Evolutionary conservation across 2,113 vertebrate species (phyloP).

Genomic region (Genyomyrus donnyi): DNA sequence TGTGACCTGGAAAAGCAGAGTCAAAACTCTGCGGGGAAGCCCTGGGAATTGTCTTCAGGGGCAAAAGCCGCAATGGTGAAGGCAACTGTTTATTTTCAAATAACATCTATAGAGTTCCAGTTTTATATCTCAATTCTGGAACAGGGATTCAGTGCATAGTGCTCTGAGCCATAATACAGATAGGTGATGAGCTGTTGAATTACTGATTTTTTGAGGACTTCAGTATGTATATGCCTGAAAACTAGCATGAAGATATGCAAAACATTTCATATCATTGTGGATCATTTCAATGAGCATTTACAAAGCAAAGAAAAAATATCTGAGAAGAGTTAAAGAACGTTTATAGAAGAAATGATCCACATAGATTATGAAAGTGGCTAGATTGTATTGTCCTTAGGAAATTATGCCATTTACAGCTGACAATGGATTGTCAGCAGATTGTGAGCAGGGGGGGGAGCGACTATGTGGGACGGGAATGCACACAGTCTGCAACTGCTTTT

Average conservation of each 20-base stretch:
- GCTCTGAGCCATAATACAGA: slow-evolving; percentile 21
- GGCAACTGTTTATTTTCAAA: background rate
- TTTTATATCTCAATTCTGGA: background rate
- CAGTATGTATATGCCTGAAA: background rate
- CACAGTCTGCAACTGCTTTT: background rate
- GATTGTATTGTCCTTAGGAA: background rate
- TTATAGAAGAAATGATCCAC: background rate
- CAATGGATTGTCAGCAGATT: background rate
- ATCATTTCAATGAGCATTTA: background rate
- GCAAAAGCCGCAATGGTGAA: background rate
- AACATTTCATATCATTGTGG: background rate
- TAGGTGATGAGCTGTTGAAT: slow-evolving; percentile 28
- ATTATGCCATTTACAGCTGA: background rate
- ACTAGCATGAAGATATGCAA: background rate
- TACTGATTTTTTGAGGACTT: slow-evolving; percentile 10
- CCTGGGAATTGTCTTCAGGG: background rate
- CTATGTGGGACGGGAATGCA: slow-evolving; percentile 20
- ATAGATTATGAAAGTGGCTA: background rate
- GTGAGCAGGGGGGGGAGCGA: background rate
- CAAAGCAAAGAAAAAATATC: background rate
- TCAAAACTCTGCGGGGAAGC: background rate
- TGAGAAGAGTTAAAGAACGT: background rate
- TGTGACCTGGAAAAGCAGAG: background rate
- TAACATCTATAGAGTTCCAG: background rate
- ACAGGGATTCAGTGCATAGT: slow-evolving; percentile 13